phyloP scores from a whole-genome alignment of 1,140 invertebrate genomes.

The Zaprionus gabonicus region DNA sequence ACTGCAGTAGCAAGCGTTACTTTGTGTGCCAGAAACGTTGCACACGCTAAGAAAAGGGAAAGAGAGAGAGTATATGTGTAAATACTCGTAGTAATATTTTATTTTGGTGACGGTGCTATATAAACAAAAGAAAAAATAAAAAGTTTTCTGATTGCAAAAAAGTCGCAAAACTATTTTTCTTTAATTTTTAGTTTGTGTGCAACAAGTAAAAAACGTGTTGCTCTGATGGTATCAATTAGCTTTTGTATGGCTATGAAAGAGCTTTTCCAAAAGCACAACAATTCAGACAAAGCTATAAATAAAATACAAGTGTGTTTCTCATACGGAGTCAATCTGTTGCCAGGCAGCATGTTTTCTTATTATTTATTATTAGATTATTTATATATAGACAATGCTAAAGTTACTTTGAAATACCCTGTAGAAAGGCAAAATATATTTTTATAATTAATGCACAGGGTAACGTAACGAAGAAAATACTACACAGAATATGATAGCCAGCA shows the following conservation, averaged over 20 bases:
- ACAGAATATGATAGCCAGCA: too few relatives aligned
- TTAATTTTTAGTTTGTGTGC: not conserved
- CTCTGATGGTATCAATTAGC: slow-evolving; percentile 8
- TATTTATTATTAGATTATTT: not conserved
- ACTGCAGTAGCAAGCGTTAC: slow-evolving; percentile 11
- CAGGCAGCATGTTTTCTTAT: not conserved
- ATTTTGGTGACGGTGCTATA: not conserved
- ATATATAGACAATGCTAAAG: not conserved
- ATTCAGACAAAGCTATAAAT: too few relatives aligned
- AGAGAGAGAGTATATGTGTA: not conserved
- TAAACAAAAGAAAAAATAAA: slow-evolving; percentile 11
- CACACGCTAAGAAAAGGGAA: not conserved
- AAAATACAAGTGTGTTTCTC: not conserved
- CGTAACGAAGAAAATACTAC: too few relatives aligned
- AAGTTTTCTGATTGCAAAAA: slow-evolving; percentile 30
- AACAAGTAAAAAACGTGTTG: not conserved
- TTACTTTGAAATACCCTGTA: not conserved
- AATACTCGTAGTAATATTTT: not conserved
- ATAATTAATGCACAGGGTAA: too few relatives aligned
- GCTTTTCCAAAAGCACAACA: not conserved
- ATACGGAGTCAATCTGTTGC: not conserved
- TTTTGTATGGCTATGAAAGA: not conserved
- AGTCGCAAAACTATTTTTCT: not conserved
- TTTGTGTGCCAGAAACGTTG: slow-evolving; percentile 38
- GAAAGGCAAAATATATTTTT: not conserved